Evolutionary conservation across 2,113 vertebrate genomes (phyloP).

Genomic region (Heptranchias perlo): DNA sequence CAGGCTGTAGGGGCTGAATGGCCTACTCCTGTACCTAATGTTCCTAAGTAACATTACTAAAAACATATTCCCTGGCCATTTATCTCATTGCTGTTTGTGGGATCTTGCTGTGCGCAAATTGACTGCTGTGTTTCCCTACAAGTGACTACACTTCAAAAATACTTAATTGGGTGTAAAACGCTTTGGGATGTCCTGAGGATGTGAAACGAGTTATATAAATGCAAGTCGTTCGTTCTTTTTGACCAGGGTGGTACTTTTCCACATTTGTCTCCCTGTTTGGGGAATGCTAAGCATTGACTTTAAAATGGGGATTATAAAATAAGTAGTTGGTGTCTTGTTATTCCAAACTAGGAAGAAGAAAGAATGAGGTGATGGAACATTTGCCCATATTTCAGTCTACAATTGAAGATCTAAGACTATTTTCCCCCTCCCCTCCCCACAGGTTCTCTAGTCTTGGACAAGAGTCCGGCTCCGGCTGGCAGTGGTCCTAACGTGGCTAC

Average conservation of each 20-base stretch:
- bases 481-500: slow-evolving; percentile 58
- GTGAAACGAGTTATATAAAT: not conserved
- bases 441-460: slow-evolving; percentile 71
- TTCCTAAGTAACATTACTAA: not conserved
- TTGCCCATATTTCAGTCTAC: not conserved
- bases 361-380: not conserved
- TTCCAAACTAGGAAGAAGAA: not conserved
- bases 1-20: not conserved
- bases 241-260: not conserved
- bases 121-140: not conserved
- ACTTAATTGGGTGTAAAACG: not conserved
- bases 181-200: not conserved
- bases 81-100: not conserved
- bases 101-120: not conserved
- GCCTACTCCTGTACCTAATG: not conserved
- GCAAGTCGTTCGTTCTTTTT: not conserved
- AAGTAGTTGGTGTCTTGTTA: not conserved
- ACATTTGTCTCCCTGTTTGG: not conserved
- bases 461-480: slow-evolving; percentile 58
- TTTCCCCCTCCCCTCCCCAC: not conserved
- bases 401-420: not conserved
- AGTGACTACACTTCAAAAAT: no score
- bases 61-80: not conserved
- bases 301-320: not conserved
- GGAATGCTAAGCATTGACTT: not conserved